These are phyloP conservation scores for Euplexia lucipara DNA, from an alignment of 2,888 invertebrate species.

Conservation along the genomic window DNA sequence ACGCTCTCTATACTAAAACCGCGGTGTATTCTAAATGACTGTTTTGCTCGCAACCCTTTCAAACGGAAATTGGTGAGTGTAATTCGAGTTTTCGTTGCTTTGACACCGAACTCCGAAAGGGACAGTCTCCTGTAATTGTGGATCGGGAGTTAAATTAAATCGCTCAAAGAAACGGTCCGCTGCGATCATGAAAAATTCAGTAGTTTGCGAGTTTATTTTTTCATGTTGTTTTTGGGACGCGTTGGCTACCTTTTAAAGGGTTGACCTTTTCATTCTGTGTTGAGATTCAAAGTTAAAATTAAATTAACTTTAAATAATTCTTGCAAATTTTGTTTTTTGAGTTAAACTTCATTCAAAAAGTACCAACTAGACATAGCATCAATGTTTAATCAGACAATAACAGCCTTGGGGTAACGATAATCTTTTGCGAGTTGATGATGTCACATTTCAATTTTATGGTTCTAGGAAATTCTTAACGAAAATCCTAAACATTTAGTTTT, in stretches of 20 bases:
- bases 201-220: slow-evolving; percentile 62
- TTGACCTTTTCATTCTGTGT: slow-evolving; percentile 28
- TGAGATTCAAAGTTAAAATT: slow-evolving; percentile 31
- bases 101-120: slow-evolving; percentile 82
- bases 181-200: slow-evolving; percentile 63
- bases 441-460: too few species aligned
- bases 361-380: too few species aligned
- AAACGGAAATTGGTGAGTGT: slow-evolving; percentile 65
- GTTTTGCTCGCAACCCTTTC: slow-evolving; percentile 60
- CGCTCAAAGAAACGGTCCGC: slow-evolving; percentile 74
- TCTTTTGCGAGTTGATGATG: too few species aligned
- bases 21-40: slow-evolving; percentile 60
- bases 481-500: too few species aligned
- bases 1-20: slow-evolving; percentile 36
- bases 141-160: slow-evolving; percentile 81
- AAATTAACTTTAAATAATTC: slow-evolving; percentile 20
- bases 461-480: too few species aligned
- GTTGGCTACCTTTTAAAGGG: slow-evolving; percentile 32
- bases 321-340: slow-evolving; percentile 7
- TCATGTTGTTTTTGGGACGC: slow-evolving; percentile 54
- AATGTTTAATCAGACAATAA: too few species aligned
- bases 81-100: slow-evolving; percentile 73
- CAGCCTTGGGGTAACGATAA: too few species aligned
- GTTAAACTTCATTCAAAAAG: background rate
- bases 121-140: slow-evolving; percentile 80